These are phyloP conservation scores for Dasypogon diadema DNA, from an alignment of 2,888 invertebrate genomes.

Conservation along the genomic window DNA sequence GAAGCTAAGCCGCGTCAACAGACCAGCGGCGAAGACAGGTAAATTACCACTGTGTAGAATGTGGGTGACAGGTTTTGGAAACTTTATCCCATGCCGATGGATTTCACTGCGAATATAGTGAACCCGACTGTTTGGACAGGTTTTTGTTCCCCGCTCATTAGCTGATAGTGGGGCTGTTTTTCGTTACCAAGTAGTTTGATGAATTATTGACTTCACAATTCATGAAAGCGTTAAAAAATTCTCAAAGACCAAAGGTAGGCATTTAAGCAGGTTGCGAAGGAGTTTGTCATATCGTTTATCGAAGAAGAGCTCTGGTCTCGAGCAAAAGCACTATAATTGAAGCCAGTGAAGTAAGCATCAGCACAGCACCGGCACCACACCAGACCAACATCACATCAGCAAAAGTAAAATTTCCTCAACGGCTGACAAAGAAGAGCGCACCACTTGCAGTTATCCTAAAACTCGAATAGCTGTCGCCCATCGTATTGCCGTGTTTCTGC, in stretches of 20 bases:
- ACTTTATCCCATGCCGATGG: neutral
- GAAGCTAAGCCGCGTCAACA: neutral
- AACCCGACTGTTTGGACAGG: slow-evolving; percentile 1
- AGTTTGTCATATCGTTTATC: slow-evolving; percentile 8
- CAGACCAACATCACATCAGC: neutral
- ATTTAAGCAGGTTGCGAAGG: neutral
- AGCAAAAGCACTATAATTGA: neutral
- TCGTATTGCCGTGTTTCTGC: slow-evolving; percentile 25
- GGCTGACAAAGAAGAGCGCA: slow-evolving; percentile 2
- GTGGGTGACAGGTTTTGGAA: neutral
- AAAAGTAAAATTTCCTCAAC: slow-evolving; percentile 19
- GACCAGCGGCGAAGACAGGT: neutral
- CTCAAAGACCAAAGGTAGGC: neutral
- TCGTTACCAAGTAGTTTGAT: too few relatives aligned
- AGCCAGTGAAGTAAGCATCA: neutral
- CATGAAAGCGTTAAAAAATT: neutral
- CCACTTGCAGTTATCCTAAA: slow-evolving; percentile 47
- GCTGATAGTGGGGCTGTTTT: neutral
- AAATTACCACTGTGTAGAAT: neutral
- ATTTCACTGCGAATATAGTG: neutral
- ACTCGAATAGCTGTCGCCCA: slow-evolving; percentile 50
- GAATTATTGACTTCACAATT: neutral
- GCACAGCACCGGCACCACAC: neutral
- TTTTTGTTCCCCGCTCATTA: neutral
- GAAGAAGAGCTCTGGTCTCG: slow-evolving; percentile 20